Evolutionary conservation across 2,888 invertebrate genomes (phyloP), one percentile per base, ranked within the genome.

Genomic region (Electrophaes corylata): DNA sequence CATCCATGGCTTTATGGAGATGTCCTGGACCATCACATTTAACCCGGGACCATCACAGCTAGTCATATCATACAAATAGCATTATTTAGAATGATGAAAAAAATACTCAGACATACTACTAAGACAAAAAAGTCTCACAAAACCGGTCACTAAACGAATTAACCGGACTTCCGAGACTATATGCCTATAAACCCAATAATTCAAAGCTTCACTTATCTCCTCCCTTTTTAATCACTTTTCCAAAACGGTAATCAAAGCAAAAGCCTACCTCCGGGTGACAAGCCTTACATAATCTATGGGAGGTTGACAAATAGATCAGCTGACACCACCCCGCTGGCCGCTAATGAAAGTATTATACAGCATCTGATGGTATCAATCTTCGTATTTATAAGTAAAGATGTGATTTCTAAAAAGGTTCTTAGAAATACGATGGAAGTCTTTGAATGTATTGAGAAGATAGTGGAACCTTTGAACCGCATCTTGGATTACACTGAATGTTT

Each of bases 261-360:
- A 26, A 57, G 57, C 48, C 37, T 31, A 8, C 1, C n/a, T n/a
- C n/a, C n/a, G n/a, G n/a, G n/a, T 5, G 3, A 1, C 26, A 11
- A 46, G 41, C 50, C 35, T 19, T 35, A 23, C 35, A 23, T 4
- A 35, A 49, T 39, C 54, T 55, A 23, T 29, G 51, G 18, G 29
- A 19, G 49, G 52, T 53, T 75, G 71, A 73, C 70, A 71, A 75
- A 75, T 69, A 71, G 70, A 51, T 47, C 47, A 20, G 63, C 31
- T 60, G 70, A 65, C 69, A 61, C 60, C 55, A 57, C 54, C 53
- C 60, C 29, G 47, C 54, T 58, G 48, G 54, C 14, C 46, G 49
- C 70, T 75, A 77, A 79, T 76, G 75, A 76, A 72, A 71, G 67
- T 72, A 74, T 78, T 78, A 76, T 78, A 61, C 75, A 31, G 60